Base-by-base conservation (phyloP, 2,797 vertebrate species). In the Phrynocephalus guinanensis region DNA sequence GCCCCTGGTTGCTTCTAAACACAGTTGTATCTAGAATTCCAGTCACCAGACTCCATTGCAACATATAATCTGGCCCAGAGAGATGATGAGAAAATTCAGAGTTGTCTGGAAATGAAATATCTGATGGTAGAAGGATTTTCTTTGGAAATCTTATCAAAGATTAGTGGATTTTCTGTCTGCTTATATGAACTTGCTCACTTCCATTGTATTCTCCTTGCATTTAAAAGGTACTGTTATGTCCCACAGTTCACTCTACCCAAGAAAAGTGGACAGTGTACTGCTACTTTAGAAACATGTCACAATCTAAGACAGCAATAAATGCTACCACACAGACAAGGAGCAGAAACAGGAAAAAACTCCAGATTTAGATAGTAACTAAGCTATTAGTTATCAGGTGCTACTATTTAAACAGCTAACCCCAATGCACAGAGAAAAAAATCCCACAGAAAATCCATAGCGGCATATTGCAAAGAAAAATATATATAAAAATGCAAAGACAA, bases 401-500 rank as follows among this genome's bases (percentile, higher is more conserved):
- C 28, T 73, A 30, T 75, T 86, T 82, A 16, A 60, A 87, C 68
- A 82, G 11, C 33, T 33, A n/a, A 66, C 15, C 20, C 26, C 56
- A 87, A 75, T 8, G 38, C 60, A 82, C 18, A 50, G n/a, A 33
- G 11, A 52, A 26, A 63, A 63, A 63, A 63, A 70, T 52, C 38
- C 38, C 38, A 52, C 38, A 48, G 67, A 44, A 85, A 68, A 60
- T 38, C 28, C 66, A 24, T 50, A 67, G 18, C 24, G 68, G 22
- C 26, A 48, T 26, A 83, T 56, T 73, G 60, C 71, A 18, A 83
- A 83, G 52, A 83, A 77, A 84, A 78, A n/a, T 52, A 68, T 68
- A 38, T 38, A 38, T 48, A 52, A 13, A 75, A 77, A n/a, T 16
- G 9, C 52, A 10, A 63, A 76, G 38, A 48, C 44, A 66, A 9